Percentiles rank a stretch among this genome's conserved stretches.
Evolutionary conservation across 2,888 invertebrate species (phyloP).

Genomic region (Caenorhabditis angaria): DNA sequence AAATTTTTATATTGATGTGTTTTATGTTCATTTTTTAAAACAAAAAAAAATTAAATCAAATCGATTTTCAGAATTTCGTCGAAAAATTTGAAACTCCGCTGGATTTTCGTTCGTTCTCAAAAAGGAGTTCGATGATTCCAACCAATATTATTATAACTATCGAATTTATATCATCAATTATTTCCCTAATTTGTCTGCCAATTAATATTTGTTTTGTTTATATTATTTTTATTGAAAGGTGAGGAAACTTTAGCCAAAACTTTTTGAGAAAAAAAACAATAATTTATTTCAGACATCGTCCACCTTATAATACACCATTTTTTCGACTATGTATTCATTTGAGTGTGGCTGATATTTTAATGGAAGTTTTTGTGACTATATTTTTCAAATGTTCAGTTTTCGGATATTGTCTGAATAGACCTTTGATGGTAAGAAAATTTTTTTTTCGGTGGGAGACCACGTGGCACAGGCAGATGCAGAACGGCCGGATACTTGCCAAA

Average conservation of each 20-base stretch:
- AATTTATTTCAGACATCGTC: constrained; percentile 42
- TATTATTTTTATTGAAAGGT: constrained; percentile 50
- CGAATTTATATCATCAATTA: constrained; percentile 51
- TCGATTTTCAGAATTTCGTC: neutral
- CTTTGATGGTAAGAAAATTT: constrained; percentile 22
- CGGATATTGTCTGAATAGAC: constrained; percentile 49
- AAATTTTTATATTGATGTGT: neutral
- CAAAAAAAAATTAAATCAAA: no score
- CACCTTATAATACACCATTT: constrained; percentile 54
- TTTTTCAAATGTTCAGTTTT: constrained; percentile 61
- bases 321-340: constrained; percentile 60
- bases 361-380: constrained; percentile 54
- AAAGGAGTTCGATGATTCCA: constrained; percentile 4
- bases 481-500: no score
- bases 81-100: neutral
- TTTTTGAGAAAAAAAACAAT: constrained; percentile 8
- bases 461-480: neutral
- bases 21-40: neutral
- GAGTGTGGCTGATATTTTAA: constrained; percentile 57
- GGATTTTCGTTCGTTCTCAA: neutral
- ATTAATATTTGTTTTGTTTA: constrained; percentile 57
- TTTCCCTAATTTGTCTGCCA: constrained; percentile 53
- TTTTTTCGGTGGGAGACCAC: neutral
- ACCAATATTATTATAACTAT: constrained; percentile 20
- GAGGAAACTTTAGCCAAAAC: neutral